Evolutionary conservation across 2,888 invertebrate species (phyloP).

Genomic region (Xanthostigma xanthostigma): DNA sequence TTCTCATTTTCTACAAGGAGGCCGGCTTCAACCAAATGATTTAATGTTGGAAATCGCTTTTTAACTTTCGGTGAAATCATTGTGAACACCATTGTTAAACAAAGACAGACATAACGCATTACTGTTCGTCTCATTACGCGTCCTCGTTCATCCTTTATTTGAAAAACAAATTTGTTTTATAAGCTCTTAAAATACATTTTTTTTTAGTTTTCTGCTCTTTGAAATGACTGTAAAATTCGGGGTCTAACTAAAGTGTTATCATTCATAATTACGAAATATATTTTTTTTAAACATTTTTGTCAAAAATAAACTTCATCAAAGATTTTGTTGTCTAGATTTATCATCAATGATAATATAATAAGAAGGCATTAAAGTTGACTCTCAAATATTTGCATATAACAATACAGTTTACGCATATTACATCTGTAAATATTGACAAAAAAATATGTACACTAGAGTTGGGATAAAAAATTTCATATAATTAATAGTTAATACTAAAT

Average conservation of each 20-base stretch:
- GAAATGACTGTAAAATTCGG: not conserved
- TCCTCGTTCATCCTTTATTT: constrained; percentile 57
- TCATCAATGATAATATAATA: too few relatives aligned
- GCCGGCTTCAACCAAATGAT: constrained; percentile 74
- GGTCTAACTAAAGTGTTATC: constrained; percentile 32
- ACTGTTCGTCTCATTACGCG: constrained; percentile 70
- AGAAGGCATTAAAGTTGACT: too few relatives aligned
- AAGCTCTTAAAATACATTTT: not conserved
- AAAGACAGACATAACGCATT: constrained; percentile 70
- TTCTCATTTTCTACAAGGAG: constrained; percentile 69
- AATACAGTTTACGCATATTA: too few relatives aligned
- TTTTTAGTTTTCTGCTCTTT: not conserved
- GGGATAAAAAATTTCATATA: too few relatives aligned
- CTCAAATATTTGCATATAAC: too few relatives aligned
- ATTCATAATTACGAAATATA: too few relatives aligned
- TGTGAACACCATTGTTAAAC: constrained; percentile 74
- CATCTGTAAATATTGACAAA: too few relatives aligned
- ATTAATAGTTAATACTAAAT: too few relatives aligned
- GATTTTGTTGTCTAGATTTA: too few relatives aligned
- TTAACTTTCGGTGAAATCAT: constrained; percentile 80
- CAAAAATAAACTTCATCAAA: too few relatives aligned
- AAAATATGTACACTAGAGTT: too few relatives aligned
- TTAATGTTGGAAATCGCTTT: constrained; percentile 71
- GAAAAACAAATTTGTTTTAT: constrained; percentile 5
- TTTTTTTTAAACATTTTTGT: too few relatives aligned